Percentiles rank a stretch among this genome's conserved stretches.
Evolutionary conservation across 2,888 invertebrate genomes (phyloP).

Genomic region (Chrysodeixis includens): DNA sequence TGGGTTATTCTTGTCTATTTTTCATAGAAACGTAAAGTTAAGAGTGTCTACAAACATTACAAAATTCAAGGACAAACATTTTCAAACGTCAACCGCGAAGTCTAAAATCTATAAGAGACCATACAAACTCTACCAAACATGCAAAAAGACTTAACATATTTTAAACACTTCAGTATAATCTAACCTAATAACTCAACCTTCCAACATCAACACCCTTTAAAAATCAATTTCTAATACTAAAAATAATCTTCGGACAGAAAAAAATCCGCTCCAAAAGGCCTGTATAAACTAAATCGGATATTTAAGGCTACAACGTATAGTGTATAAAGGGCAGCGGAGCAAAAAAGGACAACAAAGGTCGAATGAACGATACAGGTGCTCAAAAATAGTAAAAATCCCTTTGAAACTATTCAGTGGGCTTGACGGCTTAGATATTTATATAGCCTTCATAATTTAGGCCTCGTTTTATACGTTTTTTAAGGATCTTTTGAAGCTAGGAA

Average conservation of each 20-base stretch:
- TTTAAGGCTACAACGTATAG: constrained; percentile 51
- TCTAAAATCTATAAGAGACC: too few relatives aligned
- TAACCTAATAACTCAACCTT: background rate
- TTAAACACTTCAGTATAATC: too few relatives aligned
- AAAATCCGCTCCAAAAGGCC: constrained; percentile 21
- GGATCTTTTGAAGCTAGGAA: constrained; percentile 5
- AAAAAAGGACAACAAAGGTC: constrained; percentile 66
- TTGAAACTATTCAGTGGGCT: constrained; percentile 79
- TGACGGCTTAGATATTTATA: constrained; percentile 34
- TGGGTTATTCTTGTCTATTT: too few relatives aligned
- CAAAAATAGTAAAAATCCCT: constrained; percentile 78
- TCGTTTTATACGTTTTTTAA: constrained; percentile 3
- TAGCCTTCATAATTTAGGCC: constrained; percentile 40
- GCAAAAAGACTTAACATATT: too few relatives aligned
- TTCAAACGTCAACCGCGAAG: too few relatives aligned
- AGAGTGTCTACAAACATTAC: too few relatives aligned
- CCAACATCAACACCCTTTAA: background rate
- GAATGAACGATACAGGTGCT: constrained; percentile 68
- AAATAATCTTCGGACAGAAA: background rate
- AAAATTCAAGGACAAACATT: too few relatives aligned
- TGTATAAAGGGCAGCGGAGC: constrained; percentile 56
- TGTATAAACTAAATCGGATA: constrained; percentile 39
- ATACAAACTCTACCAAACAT: too few relatives aligned
- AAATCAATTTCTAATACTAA: constrained; percentile 4
- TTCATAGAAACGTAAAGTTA: too few relatives aligned